Evolutionary conservation across 2,113 vertebrate genomes (phyloP).

Genomic region (Campylorhamphus procurvoides): DNA sequence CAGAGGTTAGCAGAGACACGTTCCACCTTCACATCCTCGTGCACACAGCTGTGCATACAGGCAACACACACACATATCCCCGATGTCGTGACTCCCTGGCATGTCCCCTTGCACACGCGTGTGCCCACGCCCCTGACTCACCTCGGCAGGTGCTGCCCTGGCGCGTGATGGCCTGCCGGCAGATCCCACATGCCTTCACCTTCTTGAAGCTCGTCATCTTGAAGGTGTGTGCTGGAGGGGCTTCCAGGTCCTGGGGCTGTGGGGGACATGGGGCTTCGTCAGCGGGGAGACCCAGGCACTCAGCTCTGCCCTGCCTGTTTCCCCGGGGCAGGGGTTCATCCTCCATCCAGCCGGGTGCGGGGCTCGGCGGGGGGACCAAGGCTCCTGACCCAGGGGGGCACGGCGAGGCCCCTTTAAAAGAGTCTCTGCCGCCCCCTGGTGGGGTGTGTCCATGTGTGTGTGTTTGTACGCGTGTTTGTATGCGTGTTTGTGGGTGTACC

Average conservation of each 20-base stretch:
- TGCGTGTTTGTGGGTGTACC: too few species aligned
- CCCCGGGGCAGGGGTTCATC: rapidly evolving
- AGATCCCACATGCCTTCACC: slow-evolving; percentile 89
- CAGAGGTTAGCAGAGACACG: rapidly evolving
- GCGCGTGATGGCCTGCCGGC: slow-evolving; percentile 88
- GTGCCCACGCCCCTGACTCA: slow-evolving; percentile 42
- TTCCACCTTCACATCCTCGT: rapidly evolving
- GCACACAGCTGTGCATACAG: rapidly evolving
- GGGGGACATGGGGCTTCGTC: neutral
- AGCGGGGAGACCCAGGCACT: neutral
- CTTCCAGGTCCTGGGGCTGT: slow-evolving; percentile 92
- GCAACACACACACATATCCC: neutral
- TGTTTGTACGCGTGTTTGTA: neutral
- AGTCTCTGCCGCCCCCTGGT: slow-evolving; percentile 44
- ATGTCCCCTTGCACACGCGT: rapidly evolving
- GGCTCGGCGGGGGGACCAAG: too few species aligned
- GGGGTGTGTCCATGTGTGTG: neutral
- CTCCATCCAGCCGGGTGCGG: neutral
- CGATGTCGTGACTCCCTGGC: rapidly evolving
- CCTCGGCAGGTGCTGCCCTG: slow-evolving; percentile 94
- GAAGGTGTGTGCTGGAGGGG: slow-evolving; percentile 87
- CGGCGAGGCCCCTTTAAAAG: neutral
- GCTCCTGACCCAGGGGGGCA: too few species aligned
- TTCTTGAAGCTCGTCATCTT: slow-evolving; percentile 95
- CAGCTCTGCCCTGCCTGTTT: neutral